Conservation (phyloP, 2,113 vertebrate species). For the Vulpes lagopus region DNA sequence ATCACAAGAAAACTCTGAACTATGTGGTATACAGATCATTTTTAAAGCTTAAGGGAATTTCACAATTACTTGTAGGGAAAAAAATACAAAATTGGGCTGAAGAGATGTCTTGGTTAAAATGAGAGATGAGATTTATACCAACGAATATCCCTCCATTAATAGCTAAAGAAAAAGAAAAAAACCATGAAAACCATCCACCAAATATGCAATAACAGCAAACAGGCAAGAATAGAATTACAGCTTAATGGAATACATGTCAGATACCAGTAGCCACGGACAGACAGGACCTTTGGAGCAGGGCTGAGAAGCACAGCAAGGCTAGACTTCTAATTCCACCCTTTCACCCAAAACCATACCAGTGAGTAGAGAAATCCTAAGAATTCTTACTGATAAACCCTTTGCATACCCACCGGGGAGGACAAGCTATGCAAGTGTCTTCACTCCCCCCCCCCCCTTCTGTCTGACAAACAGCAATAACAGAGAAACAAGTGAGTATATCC, state of each 20-base stretch:
- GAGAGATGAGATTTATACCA: neutral
- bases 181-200: neutral
- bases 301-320: neutral
- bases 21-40: neutral
- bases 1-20: neutral
- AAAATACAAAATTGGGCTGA: neutral
- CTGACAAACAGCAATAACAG: neutral
- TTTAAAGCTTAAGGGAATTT: neutral
- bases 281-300: neutral
- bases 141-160: neutral
- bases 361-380: neutral
- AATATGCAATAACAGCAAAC: neutral
- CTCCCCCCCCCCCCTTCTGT: neutral
- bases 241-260: neutral
- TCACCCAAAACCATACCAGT: neutral
- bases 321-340: neutral
- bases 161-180: neutral
- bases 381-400: neutral
- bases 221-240: neutral
- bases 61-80: neutral
- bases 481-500: neutral
- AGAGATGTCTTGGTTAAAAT: neutral
- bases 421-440: neutral
- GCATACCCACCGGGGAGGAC: neutral
- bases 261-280: neutral